Conservation (phyloP, 1,140 invertebrate genomes). For the Leguminivora glycinivorella region DNA sequence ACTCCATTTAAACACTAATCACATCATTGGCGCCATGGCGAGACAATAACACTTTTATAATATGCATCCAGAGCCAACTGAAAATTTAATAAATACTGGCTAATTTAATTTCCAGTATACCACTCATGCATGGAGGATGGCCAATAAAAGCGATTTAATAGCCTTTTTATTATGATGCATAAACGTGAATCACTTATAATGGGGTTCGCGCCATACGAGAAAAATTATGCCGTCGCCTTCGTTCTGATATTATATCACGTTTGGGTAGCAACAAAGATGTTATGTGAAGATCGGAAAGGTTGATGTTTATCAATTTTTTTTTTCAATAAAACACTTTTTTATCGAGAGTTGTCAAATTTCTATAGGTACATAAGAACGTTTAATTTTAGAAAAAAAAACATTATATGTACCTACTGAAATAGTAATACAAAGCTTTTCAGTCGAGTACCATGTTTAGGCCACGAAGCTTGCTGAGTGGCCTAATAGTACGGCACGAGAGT, state of each 20-base stretch:
- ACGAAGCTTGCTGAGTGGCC: too few species aligned
- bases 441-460: too few species aligned
- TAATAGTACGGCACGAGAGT: too few species aligned
- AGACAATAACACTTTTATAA: constrained; percentile 62
- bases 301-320: background rate
- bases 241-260: constrained; percentile 44
- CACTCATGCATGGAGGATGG: constrained; percentile 71
- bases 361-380: too few species aligned
- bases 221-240: constrained; percentile 44
- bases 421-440: too few species aligned
- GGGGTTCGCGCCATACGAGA: constrained; percentile 42
- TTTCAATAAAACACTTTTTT: too few species aligned
- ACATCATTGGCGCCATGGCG: constrained; percentile 4
- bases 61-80: constrained; percentile 64
- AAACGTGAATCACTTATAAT: constrained; percentile 73
- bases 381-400: too few species aligned
- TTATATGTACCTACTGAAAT: too few species aligned
- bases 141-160: constrained; percentile 74
- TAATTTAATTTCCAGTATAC: constrained; percentile 70
- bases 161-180: constrained; percentile 76
- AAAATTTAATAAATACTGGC: constrained; percentile 74
- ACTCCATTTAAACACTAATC: constrained; percentile 34
- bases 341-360: too few species aligned
- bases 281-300: background rate
- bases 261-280: background rate